phyloP scores from a whole-genome alignment of 2,888 invertebrate species.

The Emmelina monodactyla region DNA sequence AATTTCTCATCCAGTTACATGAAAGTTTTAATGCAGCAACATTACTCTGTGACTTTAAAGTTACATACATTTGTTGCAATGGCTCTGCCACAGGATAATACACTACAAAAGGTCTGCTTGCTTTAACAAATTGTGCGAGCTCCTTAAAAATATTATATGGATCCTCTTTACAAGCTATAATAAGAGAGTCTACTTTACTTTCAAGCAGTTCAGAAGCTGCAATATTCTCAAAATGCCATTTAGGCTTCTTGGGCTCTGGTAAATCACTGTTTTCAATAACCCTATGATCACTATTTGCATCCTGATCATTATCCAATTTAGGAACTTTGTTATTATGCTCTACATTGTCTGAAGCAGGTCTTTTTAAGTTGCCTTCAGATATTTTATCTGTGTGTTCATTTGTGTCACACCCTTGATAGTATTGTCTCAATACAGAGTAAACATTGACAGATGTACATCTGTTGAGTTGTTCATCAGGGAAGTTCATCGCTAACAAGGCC shows the following conservation, averaged over 20 bases:
- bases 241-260: constrained; percentile 57
- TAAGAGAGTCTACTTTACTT: constrained; percentile 75
- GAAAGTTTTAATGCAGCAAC: constrained; percentile 80
- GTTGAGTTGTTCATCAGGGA: constrained; percentile 72
- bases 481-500: constrained; percentile 82
- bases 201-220: constrained; percentile 69
- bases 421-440: constrained; percentile 75
- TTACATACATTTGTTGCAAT: constrained; percentile 81
- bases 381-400: constrained; percentile 28
- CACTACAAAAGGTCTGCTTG: constrained; percentile 85
- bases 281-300: not conserved
- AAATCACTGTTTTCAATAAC: constrained; percentile 5
- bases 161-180: constrained; percentile 85
- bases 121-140: constrained; percentile 78
- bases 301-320: constrained; percentile 13
- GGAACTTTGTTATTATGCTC: constrained; percentile 20
- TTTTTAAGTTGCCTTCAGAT: constrained; percentile 14
- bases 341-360: constrained; percentile 22
- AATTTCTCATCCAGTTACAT: constrained; percentile 87
- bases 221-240: constrained; percentile 76
- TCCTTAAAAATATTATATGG: constrained; percentile 80
- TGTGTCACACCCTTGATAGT: constrained; percentile 67
- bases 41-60: constrained; percentile 75
- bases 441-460: constrained; percentile 79
- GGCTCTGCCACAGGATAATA: constrained; percentile 84